Evolutionary conservation across 1,140 invertebrate genomes (phyloP), one percentile per base, ranked within the genome.

Genomic region (Dendroctonus valens): DNA sequence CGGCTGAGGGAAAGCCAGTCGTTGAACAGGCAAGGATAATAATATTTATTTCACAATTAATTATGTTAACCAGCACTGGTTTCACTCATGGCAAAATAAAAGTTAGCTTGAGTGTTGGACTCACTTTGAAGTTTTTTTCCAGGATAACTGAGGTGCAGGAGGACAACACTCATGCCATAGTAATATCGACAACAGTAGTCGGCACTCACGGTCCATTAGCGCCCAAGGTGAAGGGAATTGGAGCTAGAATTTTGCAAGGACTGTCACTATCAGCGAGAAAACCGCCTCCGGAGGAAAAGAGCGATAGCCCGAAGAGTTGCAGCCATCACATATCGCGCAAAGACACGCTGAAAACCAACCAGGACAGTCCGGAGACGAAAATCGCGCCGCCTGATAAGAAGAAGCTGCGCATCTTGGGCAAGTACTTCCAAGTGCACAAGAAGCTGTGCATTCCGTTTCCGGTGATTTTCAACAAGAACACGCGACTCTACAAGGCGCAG

Each of bases 91-190:
- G 9, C 9, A 46, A 46, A 46, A 2, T 11, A 46, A 8, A 51
- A 5, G 0, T n/a, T 15, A 12, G 3, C 50, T 0, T 51, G 26
- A 3, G 3, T 9, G 1, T 55, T 14, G 41, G 41, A 58, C 7
- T 26, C 14, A 58, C 7, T 42, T 41, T 49, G 8, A 3, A 39
- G 6, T 51, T 4, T 11, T 26, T n/a, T 61, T 61, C 5, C 41
- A 66, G 90, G 38, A 92, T 93, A 46, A 91, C 90, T 8, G 90
- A 91, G 77, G 88, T 89, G 11, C 87, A 89, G 72, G 88, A 89
- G 79, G 82, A 76, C 39, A 70, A 67, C 8, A 68, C 71, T 9
- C 75, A 76, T 48, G 66, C 72, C 14, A 48, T 76, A 41, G 68
- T 75, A 5, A 73, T 75, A 40, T 69, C 73, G 5, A 73, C 76